Percentiles rank a stretch among this genome's conserved stretches.
Conservation (phyloP, 2,113 vertebrate species). For the Struthio camelus region DNA sequence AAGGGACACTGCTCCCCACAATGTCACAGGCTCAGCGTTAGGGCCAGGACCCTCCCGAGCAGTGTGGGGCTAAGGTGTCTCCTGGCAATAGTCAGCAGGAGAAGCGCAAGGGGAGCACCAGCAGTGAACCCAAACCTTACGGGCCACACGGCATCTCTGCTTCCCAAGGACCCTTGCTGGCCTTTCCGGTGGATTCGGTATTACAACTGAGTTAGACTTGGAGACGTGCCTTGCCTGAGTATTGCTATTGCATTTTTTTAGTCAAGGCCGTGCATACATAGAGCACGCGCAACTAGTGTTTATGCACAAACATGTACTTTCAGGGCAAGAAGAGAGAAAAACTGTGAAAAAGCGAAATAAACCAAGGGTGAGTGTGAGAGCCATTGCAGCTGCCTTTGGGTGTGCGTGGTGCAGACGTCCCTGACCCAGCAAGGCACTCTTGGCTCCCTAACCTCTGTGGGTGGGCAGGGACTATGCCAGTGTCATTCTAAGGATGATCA, state of each 20-base stretch:
- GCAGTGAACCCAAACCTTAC: background rate
- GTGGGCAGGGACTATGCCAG: background rate
- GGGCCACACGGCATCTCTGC: background rate
- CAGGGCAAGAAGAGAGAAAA: background rate
- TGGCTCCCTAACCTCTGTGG: accelerated
- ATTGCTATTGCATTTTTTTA: background rate
- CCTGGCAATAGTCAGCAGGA: background rate
- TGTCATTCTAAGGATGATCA: too few relatives aligned
- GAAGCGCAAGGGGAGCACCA: background rate
- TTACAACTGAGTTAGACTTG: too few relatives aligned
- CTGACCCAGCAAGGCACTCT: background rate
- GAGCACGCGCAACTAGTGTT: background rate
- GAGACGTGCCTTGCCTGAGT: background rate
- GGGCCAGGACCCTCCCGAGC: background rate
- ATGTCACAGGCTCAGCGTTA: too few relatives aligned
- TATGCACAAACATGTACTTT: too few relatives aligned
- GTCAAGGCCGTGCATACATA: background rate
- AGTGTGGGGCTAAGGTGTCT: background rate
- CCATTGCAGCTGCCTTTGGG: background rate
- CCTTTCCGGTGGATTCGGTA: accelerated
- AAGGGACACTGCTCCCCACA: background rate
- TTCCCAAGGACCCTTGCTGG: background rate
- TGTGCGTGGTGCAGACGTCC: background rate
- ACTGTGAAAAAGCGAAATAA: background rate
- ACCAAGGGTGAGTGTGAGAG: background rate